phyloP scores from a whole-genome alignment of 2,888 invertebrate genomes.

The Dasypogon diadema region DNA sequence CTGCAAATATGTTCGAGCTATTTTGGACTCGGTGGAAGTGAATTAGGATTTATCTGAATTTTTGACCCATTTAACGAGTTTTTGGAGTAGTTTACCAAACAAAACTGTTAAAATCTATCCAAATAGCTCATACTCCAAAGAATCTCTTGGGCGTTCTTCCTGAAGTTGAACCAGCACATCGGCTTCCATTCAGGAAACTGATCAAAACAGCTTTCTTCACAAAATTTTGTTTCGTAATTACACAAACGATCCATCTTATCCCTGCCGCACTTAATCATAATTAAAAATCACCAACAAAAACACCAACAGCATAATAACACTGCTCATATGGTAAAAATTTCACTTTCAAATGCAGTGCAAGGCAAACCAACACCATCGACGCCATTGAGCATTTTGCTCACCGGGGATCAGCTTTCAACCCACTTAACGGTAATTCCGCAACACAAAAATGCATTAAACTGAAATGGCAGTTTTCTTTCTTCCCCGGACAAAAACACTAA shows the following conservation, averaged over 20 bases:
- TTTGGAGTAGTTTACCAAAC: too few relatives aligned
- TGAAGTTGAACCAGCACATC: too few relatives aligned
- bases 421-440: slow-evolving; percentile 49
- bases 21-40: too few relatives aligned
- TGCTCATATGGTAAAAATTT: slow-evolving; percentile 15
- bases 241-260: slow-evolving; percentile 19
- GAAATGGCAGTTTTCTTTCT: slow-evolving; percentile 15
- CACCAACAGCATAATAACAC: not conserved
- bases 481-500: not conserved
- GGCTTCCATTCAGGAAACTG: too few relatives aligned
- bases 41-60: too few relatives aligned
- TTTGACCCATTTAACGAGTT: too few relatives aligned
- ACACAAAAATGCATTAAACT: slow-evolving; percentile 17
- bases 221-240: too few relatives aligned
- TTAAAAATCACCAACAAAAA: not conserved
- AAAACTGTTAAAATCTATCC: too few relatives aligned
- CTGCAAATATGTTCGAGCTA: too few relatives aligned
- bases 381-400: slow-evolving; percentile 17
- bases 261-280: not conserved
- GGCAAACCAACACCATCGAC: not conserved
- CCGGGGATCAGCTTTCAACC: slow-evolving; percentile 38
- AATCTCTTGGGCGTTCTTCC: too few relatives aligned
- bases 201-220: too few relatives aligned
- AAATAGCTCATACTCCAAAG: too few relatives aligned
- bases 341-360: slow-evolving; percentile 32